Percentiles rank a stretch among this genome's conserved stretches.
Evolutionary conservation across 2,113 vertebrate genomes (phyloP).

Genomic region (Piaya cayana): DNA sequence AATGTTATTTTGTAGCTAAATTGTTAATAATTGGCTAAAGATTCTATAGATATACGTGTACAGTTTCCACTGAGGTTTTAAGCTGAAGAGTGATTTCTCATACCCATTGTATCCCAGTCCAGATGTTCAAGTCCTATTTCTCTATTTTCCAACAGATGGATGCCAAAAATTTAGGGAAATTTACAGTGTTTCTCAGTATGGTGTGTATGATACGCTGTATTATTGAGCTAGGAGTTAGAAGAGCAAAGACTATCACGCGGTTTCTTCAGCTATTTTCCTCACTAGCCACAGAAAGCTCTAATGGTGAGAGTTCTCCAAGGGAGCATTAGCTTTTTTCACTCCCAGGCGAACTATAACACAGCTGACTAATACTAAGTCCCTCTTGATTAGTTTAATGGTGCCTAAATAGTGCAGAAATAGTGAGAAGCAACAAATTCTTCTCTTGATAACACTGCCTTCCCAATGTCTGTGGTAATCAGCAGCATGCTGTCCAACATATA

Average conservation of each 20-base stretch:
- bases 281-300: background rate
- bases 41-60: background rate
- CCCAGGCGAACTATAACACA: background rate
- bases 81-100: constrained; percentile 26
- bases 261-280: constrained; percentile 37
- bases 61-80: constrained; percentile 2
- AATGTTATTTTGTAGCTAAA: constrained; percentile 38
- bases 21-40: constrained; percentile 45
- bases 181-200: background rate
- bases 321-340: constrained; percentile 16
- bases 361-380: constrained; percentile 35
- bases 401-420: constrained; percentile 57
- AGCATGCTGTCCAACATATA: background rate
- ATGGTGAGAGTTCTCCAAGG: constrained; percentile 36
- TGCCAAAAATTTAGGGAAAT: constrained; percentile 20
- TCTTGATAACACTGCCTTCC: constrained; percentile 4
- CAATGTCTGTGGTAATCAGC: background rate
- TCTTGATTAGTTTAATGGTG: constrained; percentile 55
- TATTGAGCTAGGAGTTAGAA: background rate
- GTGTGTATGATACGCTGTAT: background rate
- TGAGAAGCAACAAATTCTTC: constrained; percentile 22
- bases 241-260: background rate
- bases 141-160: constrained; percentile 8
- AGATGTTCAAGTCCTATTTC: constrained; percentile 49
- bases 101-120: background rate